Evolutionary conservation across 2,888 invertebrate species (phyloP).

Genomic region (Nephrotoma guestfalica): DNA sequence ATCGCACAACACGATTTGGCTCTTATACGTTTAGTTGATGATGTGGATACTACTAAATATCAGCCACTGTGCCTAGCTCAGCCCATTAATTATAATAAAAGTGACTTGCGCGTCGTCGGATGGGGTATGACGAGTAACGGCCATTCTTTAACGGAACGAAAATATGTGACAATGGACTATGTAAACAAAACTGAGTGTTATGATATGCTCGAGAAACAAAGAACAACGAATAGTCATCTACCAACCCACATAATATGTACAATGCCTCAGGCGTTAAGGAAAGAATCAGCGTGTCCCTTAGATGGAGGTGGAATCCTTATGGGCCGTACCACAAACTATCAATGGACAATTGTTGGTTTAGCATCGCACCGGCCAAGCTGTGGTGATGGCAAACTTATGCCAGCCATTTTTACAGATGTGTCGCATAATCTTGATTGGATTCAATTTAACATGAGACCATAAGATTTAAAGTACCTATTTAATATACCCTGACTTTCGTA

Average conservation of each 20-base stretch:
- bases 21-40: slow-evolving; percentile 41
- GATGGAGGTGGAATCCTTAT: not conserved
- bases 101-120: not conserved
- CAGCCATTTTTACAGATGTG: not conserved
- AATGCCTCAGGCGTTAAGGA: not conserved
- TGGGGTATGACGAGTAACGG: not conserved
- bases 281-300: not conserved
- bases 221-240: not conserved
- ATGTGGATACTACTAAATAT: slow-evolving; percentile 24
- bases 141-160: not conserved
- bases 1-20: slow-evolving; percentile 50
- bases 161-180: not conserved
- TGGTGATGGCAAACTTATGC: not conserved
- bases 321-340: not conserved
- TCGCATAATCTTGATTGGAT: not conserved
- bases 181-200: not conserved
- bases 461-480: no score
- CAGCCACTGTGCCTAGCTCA: not conserved
- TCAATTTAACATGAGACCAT: not conserved
- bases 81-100: not conserved
- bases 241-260: not conserved
- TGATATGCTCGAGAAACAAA: not conserved
- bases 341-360: not conserved
- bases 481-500: no score
- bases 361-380: not conserved